Evolutionary conservation across 2,113 vertebrate species (phyloP).

Genomic region (Pseudolaguvia tuberculata): DNA sequence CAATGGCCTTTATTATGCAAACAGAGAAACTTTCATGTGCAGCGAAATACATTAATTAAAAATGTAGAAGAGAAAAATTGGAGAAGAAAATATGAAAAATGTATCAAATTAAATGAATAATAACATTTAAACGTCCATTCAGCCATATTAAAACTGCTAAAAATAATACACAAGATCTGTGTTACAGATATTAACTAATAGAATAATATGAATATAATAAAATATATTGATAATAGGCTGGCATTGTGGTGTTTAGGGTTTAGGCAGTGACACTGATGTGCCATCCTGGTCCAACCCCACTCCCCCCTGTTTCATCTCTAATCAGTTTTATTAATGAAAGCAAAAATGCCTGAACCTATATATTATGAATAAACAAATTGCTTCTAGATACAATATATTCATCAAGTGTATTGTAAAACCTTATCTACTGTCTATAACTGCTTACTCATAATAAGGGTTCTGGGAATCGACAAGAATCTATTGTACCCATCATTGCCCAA

Average conservation of each 20-base stretch:
- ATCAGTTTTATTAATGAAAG: not conserved
- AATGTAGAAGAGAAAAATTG: too few species aligned
- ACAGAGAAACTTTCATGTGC: constrained; percentile 52
- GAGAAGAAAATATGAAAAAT: not conserved
- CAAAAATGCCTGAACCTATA: not conserved
- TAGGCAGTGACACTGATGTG: too few species aligned
- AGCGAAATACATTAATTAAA: constrained; percentile 20
- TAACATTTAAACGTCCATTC: not conserved
- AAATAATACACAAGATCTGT: not conserved
- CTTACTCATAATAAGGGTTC: too few species aligned
- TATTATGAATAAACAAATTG: not conserved
- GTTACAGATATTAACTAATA: too few species aligned
- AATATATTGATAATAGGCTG: not conserved
- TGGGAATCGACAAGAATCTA: too few species aligned
- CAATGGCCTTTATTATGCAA: constrained; percentile 62
- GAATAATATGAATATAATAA: too few species aligned
- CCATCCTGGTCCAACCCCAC: too few species aligned
- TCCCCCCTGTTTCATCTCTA: too few species aligned
- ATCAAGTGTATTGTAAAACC: not conserved
- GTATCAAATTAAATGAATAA: not conserved
- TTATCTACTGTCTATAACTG: too few species aligned
- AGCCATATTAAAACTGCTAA: not conserved
- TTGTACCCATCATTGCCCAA: too few species aligned
- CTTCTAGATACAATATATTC: not conserved
- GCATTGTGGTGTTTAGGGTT: too few species aligned